These are phyloP conservation scores for Saccopteryx leptura DNA, from an alignment of 2,113 vertebrate species.

Conservation along the genomic window DNA sequence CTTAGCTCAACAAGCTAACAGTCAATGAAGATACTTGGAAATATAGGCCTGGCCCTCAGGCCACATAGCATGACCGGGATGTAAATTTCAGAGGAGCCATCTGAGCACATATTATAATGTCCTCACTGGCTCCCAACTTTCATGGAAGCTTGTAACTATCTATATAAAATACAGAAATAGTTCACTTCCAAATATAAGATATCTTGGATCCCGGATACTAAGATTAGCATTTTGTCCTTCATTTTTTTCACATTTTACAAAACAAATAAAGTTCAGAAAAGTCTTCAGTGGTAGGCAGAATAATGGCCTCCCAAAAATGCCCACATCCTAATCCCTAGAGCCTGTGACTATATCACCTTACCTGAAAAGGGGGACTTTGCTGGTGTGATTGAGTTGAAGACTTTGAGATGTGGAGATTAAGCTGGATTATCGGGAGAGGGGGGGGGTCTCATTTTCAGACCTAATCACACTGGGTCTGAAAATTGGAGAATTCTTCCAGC, in stretches of 20 bases:
- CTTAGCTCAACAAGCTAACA: neutral
- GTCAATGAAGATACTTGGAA: neutral
- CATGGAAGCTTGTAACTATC: neutral
- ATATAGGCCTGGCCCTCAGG: neutral
- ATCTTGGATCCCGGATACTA: neutral
- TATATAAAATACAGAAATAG: neutral
- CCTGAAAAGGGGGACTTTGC: neutral
- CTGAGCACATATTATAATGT: neutral
- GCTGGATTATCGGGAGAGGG: neutral
- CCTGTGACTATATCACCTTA: neutral
- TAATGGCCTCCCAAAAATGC: neutral
- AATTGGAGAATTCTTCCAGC: neutral
- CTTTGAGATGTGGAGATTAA: neutral
- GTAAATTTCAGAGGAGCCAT: neutral
- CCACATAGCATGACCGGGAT: too few relatives aligned
- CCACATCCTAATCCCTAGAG: neutral
- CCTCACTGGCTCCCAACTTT: neutral
- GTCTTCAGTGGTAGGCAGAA: neutral
- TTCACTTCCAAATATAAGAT: neutral
- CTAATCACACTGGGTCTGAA: neutral
- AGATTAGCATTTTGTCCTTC: neutral
- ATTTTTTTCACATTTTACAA: neutral
- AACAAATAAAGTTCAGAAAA: neutral
- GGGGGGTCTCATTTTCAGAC: rapidly evolving
- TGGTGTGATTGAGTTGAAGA: neutral